Percentiles rank a stretch among this genome's conserved stretches.
These are phyloP conservation scores for Athetis lepigone DNA, from an alignment of 2,888 invertebrate genomes.

Conservation along the genomic window DNA sequence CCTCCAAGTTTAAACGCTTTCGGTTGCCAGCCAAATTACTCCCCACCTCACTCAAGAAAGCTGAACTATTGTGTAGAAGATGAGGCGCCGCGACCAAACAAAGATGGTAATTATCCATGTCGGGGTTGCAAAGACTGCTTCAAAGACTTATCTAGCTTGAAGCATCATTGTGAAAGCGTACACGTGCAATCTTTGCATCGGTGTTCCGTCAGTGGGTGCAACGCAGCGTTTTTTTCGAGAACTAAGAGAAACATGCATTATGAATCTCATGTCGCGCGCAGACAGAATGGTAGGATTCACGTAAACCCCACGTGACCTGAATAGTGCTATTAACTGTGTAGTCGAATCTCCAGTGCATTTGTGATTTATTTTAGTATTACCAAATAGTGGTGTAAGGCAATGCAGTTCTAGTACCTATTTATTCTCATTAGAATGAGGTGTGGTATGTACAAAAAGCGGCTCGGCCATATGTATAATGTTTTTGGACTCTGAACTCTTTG, in stretches of 20 bases:
- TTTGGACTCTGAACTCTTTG: slow-evolving; percentile 20
- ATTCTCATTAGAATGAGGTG: slow-evolving; percentile 66
- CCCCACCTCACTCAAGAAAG: slow-evolving; percentile 79
- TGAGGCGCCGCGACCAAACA: slow-evolving; percentile 92
- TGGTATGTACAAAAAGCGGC: slow-evolving; percentile 34
- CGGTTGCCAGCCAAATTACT: slow-evolving; percentile 81
- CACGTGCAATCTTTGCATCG: slow-evolving; percentile 93
- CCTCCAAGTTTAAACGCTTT: slow-evolving; percentile 85
- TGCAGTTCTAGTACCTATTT: slow-evolving; percentile 75
- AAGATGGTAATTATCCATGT: slow-evolving; percentile 93
- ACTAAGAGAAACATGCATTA: slow-evolving; percentile 95
- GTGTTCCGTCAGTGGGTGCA: slow-evolving; percentile 94
- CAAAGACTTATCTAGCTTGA: slow-evolving; percentile 91
- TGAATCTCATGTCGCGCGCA: slow-evolving; percentile 91
- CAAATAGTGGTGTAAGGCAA: slow-evolving; percentile 75
- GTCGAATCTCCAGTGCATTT: slow-evolving; percentile 81
- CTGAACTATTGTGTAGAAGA: slow-evolving; percentile 92
- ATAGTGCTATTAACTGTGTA: slow-evolving; percentile 55
- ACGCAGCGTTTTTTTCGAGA: slow-evolving; percentile 94
- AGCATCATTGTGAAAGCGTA: slow-evolving; percentile 93
- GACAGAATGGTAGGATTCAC: slow-evolving; percentile 80
- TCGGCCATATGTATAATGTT: slow-evolving; percentile 15
- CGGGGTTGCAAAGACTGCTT: slow-evolving; percentile 93
- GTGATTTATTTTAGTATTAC: slow-evolving; percentile 85
- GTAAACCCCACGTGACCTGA: slow-evolving; percentile 80